Conservation (phyloP, 2,113 vertebrate genomes). For the Bos javanicus region DNA sequence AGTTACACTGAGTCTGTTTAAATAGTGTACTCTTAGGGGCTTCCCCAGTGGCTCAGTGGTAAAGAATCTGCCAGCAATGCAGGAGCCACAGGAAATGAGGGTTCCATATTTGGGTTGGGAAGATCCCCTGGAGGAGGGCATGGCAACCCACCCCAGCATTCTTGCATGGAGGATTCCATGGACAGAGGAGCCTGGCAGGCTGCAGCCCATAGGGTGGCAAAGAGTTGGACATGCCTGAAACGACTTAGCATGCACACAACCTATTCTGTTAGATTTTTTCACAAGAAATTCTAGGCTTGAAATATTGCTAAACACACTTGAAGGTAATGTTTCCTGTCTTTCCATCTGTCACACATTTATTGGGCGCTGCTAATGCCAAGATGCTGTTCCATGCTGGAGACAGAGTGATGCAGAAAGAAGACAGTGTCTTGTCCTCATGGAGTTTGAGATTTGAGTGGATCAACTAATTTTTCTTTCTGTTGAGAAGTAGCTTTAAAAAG, state of each 20-base stretch:
- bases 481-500: neutral
- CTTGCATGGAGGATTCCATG: neutral
- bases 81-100: neutral
- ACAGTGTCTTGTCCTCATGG: neutral
- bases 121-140: neutral
- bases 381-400: neutral
- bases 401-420: rapidly evolving
- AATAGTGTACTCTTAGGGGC: neutral
- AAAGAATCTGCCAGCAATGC: neutral
- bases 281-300: neutral
- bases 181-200: neutral
- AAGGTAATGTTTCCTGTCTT: neutral
- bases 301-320: neutral
- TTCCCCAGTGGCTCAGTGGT: rapidly evolving
- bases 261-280: neutral
- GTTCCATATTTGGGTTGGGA: neutral
- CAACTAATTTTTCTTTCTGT: neutral
- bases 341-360: neutral
- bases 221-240: neutral
- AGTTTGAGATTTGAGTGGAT: neutral
- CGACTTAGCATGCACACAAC: rapidly evolving
- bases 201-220: neutral
- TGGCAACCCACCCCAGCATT: neutral
- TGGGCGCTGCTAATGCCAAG: too few relatives aligned
- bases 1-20: neutral